Base-by-base conservation (phyloP, 2,113 vertebrate genomes). In the Pterocles orientalis region DNA sequence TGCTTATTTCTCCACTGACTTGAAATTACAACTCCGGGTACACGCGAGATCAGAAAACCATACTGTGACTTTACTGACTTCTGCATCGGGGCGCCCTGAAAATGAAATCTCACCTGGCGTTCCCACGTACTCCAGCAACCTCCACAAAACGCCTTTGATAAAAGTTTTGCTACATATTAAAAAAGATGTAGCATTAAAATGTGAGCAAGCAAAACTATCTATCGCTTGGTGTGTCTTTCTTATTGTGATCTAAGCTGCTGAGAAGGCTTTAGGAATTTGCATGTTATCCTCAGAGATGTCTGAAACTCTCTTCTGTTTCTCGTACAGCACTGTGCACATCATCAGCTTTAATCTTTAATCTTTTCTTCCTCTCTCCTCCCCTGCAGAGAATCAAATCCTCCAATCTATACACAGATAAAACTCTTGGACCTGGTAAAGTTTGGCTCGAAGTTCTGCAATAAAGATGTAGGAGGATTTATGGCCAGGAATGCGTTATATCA, bases 191-290 rank as follows among this genome's bases (percentile, higher is more conserved):
- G 61, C 45, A 58, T 62, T 91, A 82, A 87, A 77, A 94, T 62
- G 83, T 17, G 94, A 97, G 89, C 86, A 94, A 83, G 83, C 36
- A 89, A 72, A 92, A 60, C 54, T 41, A 65, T 71, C 73, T 91
- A 60, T 91, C 73, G 71, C 23, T 80, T 70, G 45, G 77, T 91
- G 92, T 28, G 62, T 54, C 88, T 84, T 45, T 84, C 91, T 91
- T 47, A 79, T 71, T 89, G 91, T 69, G 95, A 96, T 94, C 88
- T 94, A 61, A 97, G 96, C 90, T 96, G 69, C 90, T 66, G 69
- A 86, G 82, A 90, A 95, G 94, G 91, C 91, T 95, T 95, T 89
- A 75, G 86, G 94, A 95, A 96, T 95, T 96, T 95, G 83, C 91
- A 94, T 78, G 88, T 94, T 92, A 95, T 87, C 94, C 96, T 95